phyloP scores from a whole-genome alignment of 92 coral and sea anemone genomes.

The Montipora capitata region DNA sequence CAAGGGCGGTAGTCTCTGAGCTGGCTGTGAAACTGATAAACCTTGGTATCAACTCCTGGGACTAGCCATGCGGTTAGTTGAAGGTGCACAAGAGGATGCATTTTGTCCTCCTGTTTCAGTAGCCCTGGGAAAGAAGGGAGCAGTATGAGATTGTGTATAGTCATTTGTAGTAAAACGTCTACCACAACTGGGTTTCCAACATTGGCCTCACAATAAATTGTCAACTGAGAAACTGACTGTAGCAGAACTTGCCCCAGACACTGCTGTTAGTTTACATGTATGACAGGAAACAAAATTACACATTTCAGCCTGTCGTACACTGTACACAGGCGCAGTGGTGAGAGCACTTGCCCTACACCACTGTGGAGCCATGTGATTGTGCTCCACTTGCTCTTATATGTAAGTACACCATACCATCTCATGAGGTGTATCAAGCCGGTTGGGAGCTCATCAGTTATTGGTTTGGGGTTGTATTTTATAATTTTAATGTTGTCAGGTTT shows the following conservation, averaged over 20 bases:
- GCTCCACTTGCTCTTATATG: too few relatives aligned
- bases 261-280: neutral
- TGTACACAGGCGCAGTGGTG: too few relatives aligned
- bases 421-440: too few relatives aligned
- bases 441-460: too few relatives aligned
- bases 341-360: too few relatives aligned
- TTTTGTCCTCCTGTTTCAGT: conserved; percentile 28
- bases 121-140: conserved; percentile 43
- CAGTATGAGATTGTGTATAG: conserved; percentile 32
- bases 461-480: too few relatives aligned
- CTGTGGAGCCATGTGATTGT: too few relatives aligned
- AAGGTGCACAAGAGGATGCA: conserved; percentile 51
- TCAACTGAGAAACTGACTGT: conserved; percentile 54
- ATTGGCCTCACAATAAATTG: conserved; percentile 54
- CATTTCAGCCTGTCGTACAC: too few relatives aligned
- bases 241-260: conserved; percentile 63
- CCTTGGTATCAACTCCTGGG: conserved; percentile 35
- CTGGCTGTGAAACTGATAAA: conserved; percentile 42
- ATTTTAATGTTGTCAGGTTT: too few relatives aligned
- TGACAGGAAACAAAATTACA: too few relatives aligned
- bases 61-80: conserved; percentile 62
- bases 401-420: too few relatives aligned
- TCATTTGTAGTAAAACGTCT: conserved; percentile 41
- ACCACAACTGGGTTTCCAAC: conserved; percentile 67
- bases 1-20: conserved; percentile 40